Percentiles rank a stretch among this genome's conserved stretches.
Evolutionary conservation across 2,797 vertebrate genomes (phyloP).

Genomic region (Falco biarmicus): DNA sequence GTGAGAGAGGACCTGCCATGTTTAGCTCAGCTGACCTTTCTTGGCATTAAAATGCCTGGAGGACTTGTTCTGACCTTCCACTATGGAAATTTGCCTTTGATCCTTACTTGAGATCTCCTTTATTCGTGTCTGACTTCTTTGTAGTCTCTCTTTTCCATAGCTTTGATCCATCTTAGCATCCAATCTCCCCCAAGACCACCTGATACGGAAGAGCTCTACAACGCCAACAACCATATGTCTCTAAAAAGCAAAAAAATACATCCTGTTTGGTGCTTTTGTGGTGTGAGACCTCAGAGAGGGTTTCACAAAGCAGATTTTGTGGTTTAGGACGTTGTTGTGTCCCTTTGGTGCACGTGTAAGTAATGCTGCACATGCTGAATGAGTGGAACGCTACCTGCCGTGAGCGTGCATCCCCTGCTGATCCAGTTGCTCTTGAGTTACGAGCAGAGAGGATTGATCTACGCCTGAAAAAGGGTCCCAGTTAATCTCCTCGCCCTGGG

Average conservation of each 20-base stretch:
- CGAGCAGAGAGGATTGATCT: neutral
- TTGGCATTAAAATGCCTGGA: neutral
- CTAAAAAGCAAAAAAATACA: neutral
- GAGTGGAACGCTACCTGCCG: fast-evolving
- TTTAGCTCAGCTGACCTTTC: neutral
- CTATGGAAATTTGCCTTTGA: neutral
- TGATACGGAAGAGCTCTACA: neutral
- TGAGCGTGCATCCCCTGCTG: neutral
- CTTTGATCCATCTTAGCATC: neutral
- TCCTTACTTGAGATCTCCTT: neutral
- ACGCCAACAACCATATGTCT: fast-evolving
- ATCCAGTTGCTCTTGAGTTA: neutral
- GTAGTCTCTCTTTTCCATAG: neutral
- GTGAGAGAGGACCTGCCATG: neutral
- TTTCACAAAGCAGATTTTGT: conserved; percentile 29
- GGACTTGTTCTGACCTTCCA: neutral
- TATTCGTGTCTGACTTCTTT: neutral
- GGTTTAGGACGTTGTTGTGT: neutral
- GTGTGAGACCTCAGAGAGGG: neutral
- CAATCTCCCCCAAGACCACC: neutral
- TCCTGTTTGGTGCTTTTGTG: neutral
- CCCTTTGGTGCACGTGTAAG: neutral
- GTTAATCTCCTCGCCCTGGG: neutral
- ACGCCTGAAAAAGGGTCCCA: neutral
- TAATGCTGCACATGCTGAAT: fast-evolving